phyloP scores from a whole-genome alignment of 2,797 vertebrate species.

The Sebastes nivosus region DNA sequence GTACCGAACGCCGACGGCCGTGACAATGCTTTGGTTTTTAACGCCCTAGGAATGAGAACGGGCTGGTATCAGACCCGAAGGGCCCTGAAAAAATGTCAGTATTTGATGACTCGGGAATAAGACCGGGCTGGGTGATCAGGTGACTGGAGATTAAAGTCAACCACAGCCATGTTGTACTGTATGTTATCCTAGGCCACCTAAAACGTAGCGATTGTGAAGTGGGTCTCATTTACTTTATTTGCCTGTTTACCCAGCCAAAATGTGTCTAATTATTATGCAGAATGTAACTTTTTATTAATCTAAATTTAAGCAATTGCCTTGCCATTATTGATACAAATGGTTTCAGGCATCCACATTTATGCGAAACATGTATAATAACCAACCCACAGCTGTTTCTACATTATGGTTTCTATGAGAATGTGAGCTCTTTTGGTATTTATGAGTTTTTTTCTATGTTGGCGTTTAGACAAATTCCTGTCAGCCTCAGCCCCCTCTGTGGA shows the following conservation, averaged over 20 bases:
- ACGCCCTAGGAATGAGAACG: no score
- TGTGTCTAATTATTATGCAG: not conserved
- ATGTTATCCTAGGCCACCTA: not conserved
- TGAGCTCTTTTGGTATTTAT: not conserved
- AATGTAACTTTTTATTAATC: not conserved
- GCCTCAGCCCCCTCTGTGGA: not conserved
- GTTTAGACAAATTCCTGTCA: not conserved
- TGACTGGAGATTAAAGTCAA: no score
- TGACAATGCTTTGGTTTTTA: no score
- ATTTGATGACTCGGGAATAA: no score
- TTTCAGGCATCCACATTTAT: not conserved
- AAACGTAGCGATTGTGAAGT: not conserved
- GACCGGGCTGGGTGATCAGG: no score
- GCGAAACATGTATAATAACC: not conserved
- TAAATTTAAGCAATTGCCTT: not conserved
- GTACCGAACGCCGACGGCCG: accelerated
- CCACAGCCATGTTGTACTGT: not conserved
- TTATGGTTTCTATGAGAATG: not conserved
- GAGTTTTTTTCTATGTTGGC: not conserved
- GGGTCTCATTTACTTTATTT: not conserved
- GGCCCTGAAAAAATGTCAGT: no score
- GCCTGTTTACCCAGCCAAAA: not conserved
- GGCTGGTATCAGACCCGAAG: no score
- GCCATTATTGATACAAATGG: not conserved
- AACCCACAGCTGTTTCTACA: not conserved